Conservation (phyloP, 2,888 invertebrate genomes). For the Oscheius myriophilus region DNA sequence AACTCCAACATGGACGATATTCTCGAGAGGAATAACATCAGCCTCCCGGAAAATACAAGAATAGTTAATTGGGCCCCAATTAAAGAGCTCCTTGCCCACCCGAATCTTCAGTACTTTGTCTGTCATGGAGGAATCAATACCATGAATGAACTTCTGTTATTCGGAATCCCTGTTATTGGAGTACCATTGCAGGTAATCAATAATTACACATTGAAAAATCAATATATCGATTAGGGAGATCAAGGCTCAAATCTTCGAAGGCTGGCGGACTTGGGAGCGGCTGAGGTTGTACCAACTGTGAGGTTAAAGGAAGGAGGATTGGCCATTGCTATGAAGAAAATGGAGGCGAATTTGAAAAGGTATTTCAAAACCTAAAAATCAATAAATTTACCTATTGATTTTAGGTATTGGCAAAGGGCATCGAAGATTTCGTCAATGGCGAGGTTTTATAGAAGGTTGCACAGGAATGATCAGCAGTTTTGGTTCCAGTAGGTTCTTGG, state of each 20-base stretch:
- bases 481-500: slow-evolving; percentile 56
- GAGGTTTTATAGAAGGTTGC: slow-evolving; percentile 45
- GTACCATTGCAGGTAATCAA: slow-evolving; percentile 56
- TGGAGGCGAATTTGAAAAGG: slow-evolving; percentile 45
- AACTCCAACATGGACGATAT: slow-evolving; percentile 48
- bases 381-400: neutral
- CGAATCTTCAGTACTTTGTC: slow-evolving; percentile 59
- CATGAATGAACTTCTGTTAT: slow-evolving; percentile 61
- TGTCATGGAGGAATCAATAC: slow-evolving; percentile 67
- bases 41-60: slow-evolving; percentile 48
- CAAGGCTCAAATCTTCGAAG: slow-evolving; percentile 63
- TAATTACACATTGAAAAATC: neutral
- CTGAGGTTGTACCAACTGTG: slow-evolving; percentile 52
- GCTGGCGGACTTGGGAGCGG: slow-evolving; percentile 61
- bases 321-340: slow-evolving; percentile 40
- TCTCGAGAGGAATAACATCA: slow-evolving; percentile 30
- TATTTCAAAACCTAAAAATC: slow-evolving; percentile 16
- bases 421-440: slow-evolving; percentile 51
- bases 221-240: slow-evolving; percentile 50
- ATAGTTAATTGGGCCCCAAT: slow-evolving; percentile 63
- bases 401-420: slow-evolving; percentile 43
- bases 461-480: slow-evolving; percentile 53
- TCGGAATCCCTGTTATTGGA: slow-evolving; percentile 64
- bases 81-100: slow-evolving; percentile 62
- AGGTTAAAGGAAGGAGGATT: slow-evolving; percentile 51